phyloP scores from a whole-genome alignment of 1,140 invertebrate genomes.

The Trichonephila clavata region DNA sequence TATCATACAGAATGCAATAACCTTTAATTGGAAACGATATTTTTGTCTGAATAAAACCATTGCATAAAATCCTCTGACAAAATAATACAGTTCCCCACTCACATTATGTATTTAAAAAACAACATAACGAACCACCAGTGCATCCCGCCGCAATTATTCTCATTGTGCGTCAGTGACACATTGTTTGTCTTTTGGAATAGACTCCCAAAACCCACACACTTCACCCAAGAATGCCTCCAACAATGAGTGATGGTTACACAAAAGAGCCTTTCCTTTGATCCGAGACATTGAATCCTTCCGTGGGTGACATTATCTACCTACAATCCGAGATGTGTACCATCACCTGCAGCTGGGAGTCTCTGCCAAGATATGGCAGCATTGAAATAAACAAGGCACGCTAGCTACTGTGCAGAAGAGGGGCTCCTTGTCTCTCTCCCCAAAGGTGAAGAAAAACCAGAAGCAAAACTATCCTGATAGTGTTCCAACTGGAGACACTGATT shows the following conservation, averaged over 20 bases:
- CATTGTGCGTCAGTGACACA: not conserved
- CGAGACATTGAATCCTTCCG: not conserved
- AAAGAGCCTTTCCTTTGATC: not conserved
- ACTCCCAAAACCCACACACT: slow-evolving; percentile 27
- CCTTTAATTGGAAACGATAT: too few species aligned
- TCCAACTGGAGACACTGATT: slow-evolving; percentile 23
- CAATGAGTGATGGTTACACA: slow-evolving; percentile 14
- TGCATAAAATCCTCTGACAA: too few species aligned
- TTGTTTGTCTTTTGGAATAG: slow-evolving; percentile 9
- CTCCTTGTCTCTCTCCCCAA: not conserved
- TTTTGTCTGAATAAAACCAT: too few species aligned
- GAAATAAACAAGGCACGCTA: slow-evolving; percentile 15
- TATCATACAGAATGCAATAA: too few species aligned
- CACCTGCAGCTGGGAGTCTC: not conserved
- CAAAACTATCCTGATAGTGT: slow-evolving; percentile 8
- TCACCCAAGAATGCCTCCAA: slow-evolving; percentile 4
- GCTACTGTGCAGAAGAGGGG: slow-evolving; percentile 15
- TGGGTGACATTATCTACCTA: slow-evolving; percentile 40
- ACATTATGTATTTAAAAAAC: too few species aligned
- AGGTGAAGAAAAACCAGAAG: slow-evolving; percentile 69
- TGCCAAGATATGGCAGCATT: not conserved
- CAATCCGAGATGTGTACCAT: not conserved
- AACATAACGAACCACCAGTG: too few species aligned
- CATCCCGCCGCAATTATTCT: not conserved
- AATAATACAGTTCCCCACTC: too few species aligned